These are phyloP conservation scores for Eptesicus fuscus DNA, from an alignment of 2,113 vertebrate species.

Conservation along the genomic window DNA sequence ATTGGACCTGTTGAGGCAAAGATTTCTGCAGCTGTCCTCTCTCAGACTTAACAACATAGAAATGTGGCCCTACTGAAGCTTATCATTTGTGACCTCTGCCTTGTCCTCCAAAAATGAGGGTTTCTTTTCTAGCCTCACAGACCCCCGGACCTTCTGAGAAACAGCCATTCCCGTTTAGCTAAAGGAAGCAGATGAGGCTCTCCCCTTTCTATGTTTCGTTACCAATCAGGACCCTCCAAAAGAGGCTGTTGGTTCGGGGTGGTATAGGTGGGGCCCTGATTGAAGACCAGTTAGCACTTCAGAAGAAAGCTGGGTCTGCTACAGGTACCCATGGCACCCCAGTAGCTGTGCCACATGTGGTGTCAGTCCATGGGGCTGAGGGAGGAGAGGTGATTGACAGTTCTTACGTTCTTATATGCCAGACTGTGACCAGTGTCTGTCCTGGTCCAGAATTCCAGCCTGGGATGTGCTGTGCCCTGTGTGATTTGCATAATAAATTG, in stretches of 20 bases:
- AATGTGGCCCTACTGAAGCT: background rate
- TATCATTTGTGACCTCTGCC: background rate
- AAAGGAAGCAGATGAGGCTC: background rate
- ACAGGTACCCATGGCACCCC: background rate
- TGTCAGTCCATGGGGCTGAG: too few relatives aligned
- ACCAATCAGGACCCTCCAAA: background rate
- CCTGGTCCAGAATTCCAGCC: background rate
- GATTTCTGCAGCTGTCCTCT: background rate
- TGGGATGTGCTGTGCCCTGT: background rate
- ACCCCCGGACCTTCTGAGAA: conserved; percentile 3
- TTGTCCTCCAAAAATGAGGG: background rate
- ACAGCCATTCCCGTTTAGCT: background rate
- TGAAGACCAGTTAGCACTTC: background rate
- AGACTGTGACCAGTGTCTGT: background rate
- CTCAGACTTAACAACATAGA: background rate
- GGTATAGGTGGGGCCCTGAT: background rate
- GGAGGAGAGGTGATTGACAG: background rate
- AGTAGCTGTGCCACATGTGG: background rate
- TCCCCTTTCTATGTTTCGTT: background rate
- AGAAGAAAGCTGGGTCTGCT: background rate
- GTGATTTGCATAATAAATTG: background rate
- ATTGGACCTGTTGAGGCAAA: background rate
- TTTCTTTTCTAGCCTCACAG: background rate
- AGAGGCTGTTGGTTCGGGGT: background rate
- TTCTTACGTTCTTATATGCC: background rate